Evolutionary conservation across 2,888 invertebrate species (phyloP), one percentile per base, ranked within the genome.

Genomic region (Pristionchus arcanus): DNA sequence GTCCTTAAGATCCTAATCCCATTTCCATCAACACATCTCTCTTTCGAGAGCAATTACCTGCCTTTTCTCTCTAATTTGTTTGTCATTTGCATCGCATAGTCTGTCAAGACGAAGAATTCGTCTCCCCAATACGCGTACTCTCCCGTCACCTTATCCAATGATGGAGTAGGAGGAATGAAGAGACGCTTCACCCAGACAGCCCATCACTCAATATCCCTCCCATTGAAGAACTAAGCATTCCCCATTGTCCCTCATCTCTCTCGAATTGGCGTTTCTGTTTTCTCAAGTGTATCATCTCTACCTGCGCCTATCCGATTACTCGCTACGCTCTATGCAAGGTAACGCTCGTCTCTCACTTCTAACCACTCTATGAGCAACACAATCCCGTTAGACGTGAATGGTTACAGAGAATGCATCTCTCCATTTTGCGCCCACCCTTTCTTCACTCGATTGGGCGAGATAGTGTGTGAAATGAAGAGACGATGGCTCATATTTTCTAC

Each of bases 261-360:
- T 16, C 66, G 66, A 66, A 71, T 71, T 77, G 77, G 77, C 42
- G 77, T 77, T 4, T 77, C 37, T 77, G 77, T 77, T 77, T 77
- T 77, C 77, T 77, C 77, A 37, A 77, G 77, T 77, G 77, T 77
- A 42, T 77, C 77, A 77, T 77, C 77, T 63, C 63, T 49, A 9
- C 2, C 4, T 25, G 28, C 25, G 11, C 11, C 21, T 77, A 37
- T 77, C 77, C 77, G 25, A 77, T 77, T 77, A 77, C 77, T 77
- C 19, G 25, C 77, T 77, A 77, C 5, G 25, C 25, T 68, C 31
- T 31, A 68, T 31, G 15, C 34, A 19, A 31, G 31, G 31, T 71
- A 15, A 71, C 4, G 31, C 68, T 31, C 21, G 15, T 77, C 77
- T 42, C 77, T 77, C 77, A 5, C 0, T 71, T 31, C 31, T 9